Evolutionary conservation across 2,113 vertebrate genomes (phyloP).

Genomic region (Otolemur garnettii): DNA sequence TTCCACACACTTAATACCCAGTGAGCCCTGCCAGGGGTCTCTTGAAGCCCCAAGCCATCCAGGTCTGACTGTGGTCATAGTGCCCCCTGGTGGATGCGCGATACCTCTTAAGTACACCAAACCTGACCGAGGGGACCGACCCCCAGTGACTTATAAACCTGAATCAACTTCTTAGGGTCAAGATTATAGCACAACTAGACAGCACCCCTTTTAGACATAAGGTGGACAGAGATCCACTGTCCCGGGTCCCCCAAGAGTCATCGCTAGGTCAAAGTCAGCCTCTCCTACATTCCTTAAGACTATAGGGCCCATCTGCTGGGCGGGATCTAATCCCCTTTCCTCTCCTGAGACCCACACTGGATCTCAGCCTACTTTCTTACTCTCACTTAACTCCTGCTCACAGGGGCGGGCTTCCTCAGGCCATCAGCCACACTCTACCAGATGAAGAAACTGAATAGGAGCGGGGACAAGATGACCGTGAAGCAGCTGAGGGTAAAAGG

Average conservation of each 20-base stretch:
- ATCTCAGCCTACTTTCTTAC: neutral
- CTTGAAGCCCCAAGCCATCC: neutral
- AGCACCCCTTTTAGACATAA: neutral
- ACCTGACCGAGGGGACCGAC: neutral
- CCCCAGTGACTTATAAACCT: neutral
- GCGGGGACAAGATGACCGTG: neutral
- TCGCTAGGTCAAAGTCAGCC: too few species aligned
- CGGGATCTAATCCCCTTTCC: neutral
- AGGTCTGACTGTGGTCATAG: neutral
- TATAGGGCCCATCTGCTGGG: neutral
- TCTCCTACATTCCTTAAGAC: neutral
- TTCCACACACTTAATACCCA: too few species aligned
- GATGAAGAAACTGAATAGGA: neutral
- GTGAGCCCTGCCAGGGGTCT: neutral
- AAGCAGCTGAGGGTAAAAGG: neutral
- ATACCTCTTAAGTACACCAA: neutral
- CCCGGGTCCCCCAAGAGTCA: neutral
- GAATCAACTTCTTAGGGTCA: neutral
- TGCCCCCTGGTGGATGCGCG: neutral
- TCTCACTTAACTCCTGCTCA: neutral
- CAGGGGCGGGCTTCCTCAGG: neutral
- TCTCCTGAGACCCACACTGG: neutral
- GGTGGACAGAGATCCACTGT: too few species aligned
- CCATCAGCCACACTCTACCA: too few species aligned
- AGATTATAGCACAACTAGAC: neutral